Percentiles rank a stretch among this genome's conserved stretches.
Evolutionary conservation across 2,797 vertebrate genomes (phyloP).

Genomic region (Rachycentron canadum): DNA sequence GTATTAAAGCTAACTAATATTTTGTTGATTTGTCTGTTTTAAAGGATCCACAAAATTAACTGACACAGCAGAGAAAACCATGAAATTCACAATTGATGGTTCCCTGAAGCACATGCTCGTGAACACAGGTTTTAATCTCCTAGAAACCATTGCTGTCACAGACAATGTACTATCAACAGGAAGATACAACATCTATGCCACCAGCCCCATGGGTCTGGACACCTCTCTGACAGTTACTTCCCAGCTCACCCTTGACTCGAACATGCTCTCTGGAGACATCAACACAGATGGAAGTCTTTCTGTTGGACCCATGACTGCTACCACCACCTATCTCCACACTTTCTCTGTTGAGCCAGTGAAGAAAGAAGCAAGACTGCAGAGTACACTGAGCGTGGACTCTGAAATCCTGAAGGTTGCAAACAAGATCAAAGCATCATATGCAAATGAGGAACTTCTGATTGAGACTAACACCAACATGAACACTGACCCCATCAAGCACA

Average conservation of each 20-base stretch:
- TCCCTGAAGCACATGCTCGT: constrained; percentile 88
- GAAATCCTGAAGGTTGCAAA: constrained; percentile 86
- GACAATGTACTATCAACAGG: constrained; percentile 80
- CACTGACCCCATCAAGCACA: constrained; percentile 86
- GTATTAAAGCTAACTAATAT: not conserved
- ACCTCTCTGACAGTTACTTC: constrained; percentile 83
- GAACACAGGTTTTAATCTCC: constrained; percentile 83
- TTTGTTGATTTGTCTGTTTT: constrained; percentile 56
- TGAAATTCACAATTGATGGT: constrained; percentile 80
- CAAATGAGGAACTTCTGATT: constrained; percentile 80
- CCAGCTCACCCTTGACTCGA: constrained; percentile 77
- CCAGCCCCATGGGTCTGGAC: constrained; percentile 84
- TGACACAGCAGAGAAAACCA: constrained; percentile 74
- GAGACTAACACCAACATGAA: constrained; percentile 88
- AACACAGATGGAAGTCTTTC: constrained; percentile 85
- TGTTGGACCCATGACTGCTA: constrained; percentile 84
- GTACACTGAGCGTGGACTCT: constrained; percentile 87
- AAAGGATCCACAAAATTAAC: constrained; percentile 86
- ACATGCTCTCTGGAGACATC: constrained; percentile 80
- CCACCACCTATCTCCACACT: constrained; percentile 81
- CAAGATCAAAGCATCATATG: constrained; percentile 84
- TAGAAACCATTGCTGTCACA: constrained; percentile 74
- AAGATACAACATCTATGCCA: constrained; percentile 79
- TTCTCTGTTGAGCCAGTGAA: constrained; percentile 81
- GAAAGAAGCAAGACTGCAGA: constrained; percentile 83